Conservation (phyloP, 2,113 vertebrate species). For the Semnornis frantzii region DNA sequence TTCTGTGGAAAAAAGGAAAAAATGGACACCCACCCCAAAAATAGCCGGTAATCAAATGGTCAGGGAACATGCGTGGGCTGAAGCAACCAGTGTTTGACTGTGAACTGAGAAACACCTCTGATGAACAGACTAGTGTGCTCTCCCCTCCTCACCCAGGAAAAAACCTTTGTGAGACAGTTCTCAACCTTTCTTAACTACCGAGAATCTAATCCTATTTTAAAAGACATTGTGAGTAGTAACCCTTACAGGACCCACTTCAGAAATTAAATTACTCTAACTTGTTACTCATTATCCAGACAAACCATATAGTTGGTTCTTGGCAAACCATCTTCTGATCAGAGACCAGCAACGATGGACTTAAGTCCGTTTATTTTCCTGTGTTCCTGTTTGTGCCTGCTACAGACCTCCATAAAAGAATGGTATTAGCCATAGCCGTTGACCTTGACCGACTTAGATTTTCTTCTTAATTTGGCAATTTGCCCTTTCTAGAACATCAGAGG, state of each 20-base stretch:
- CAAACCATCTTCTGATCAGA: not conserved
- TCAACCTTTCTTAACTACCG: not conserved
- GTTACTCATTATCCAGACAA: not conserved
- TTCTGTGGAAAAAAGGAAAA: not conserved
- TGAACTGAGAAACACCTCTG: not conserved
- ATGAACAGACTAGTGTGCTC: not conserved
- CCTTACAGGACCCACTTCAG: not conserved
- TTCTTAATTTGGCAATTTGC: not conserved
- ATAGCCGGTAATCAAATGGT: not conserved
- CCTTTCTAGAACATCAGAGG: not conserved
- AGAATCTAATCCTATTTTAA: not conserved
- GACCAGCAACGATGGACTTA: too few relatives aligned
- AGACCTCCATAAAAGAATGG: not conserved
- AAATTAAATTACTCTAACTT: not conserved
- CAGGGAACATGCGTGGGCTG: conserved; percentile 10
- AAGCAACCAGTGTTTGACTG: not conserved
- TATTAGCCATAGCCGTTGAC: not conserved
- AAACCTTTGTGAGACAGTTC: not conserved
- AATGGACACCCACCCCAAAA: not conserved
- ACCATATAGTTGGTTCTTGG: not conserved
- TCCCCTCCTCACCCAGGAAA: not conserved
- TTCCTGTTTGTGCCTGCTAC: not conserved
- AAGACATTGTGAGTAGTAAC: not conserved
- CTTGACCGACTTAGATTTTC: not conserved
- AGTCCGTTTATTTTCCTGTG: not conserved